Evolutionary conservation across 1,140 invertebrate genomes (phyloP).

Genomic region (Eriosoma lanigerum): DNA sequence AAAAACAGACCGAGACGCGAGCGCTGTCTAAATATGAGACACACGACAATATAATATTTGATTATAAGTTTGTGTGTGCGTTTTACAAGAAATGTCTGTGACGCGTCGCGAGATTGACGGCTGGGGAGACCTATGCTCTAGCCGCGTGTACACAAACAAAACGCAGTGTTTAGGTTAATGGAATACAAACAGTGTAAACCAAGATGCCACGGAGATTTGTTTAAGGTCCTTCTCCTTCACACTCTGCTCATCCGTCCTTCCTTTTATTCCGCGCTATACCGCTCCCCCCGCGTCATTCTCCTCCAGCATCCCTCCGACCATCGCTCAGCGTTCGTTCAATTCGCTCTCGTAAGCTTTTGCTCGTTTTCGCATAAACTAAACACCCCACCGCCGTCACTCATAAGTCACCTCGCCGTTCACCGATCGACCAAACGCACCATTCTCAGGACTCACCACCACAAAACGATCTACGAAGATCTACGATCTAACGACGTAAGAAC

Average conservation of each 20-base stretch:
- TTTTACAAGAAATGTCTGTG: background rate
- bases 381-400: no score
- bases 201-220: slow-evolving; percentile 40
- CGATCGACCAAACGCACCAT: no score
- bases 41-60: no score
- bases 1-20: no score
- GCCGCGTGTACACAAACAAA: slow-evolving; percentile 27
- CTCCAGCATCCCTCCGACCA: background rate
- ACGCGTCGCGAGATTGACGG: background rate
- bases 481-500: background rate
- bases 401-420: background rate
- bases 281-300: background rate
- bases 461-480: no score
- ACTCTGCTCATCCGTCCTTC: background rate
- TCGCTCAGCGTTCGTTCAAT: background rate
- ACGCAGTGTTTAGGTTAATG: slow-evolving; percentile 48
- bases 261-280: background rate
- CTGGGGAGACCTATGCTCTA: no score
- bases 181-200: slow-evolving; percentile 41
- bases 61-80: no score
- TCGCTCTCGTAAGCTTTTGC: no score
- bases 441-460: no score
- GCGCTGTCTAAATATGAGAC: no score
- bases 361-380: no score
- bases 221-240: background rate